phyloP scores from a whole-genome alignment of 2,113 vertebrate genomes.

The Ibidorhyncha struthersii region DNA sequence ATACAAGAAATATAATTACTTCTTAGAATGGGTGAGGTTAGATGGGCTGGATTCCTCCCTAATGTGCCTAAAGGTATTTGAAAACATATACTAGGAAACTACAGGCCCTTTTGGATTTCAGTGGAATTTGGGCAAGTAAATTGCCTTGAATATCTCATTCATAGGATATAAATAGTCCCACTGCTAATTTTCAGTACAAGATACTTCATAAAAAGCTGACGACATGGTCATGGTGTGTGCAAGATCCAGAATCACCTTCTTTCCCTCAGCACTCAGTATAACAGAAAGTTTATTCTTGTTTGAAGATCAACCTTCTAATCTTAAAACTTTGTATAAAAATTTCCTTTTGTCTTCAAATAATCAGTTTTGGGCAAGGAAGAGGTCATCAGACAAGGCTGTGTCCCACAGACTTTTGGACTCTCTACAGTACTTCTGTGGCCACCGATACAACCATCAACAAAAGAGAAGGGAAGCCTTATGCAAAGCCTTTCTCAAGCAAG shows the following conservation, averaged over 20 bases:
- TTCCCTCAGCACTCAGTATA: background rate
- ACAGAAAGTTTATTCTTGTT: background rate
- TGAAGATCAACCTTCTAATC: background rate
- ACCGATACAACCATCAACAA: background rate
- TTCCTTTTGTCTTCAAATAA: background rate
- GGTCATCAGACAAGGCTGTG: background rate
- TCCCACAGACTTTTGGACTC: background rate
- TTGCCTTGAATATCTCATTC: background rate
- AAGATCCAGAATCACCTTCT: background rate
- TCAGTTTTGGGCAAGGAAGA: background rate
- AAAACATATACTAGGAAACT: background rate
- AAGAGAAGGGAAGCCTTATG: background rate
- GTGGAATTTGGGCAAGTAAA: background rate
- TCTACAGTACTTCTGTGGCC: background rate
- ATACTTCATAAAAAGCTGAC: background rate
- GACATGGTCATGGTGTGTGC: accelerated
- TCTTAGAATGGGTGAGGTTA: background rate
- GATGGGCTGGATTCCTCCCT: background rate
- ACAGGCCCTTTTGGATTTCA: background rate
- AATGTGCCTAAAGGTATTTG: background rate
- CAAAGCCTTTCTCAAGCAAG: constrained; percentile 9
- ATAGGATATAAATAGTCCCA: background rate
- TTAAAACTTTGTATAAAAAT: background rate
- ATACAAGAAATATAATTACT: background rate
- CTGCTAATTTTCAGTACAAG: background rate